Percentiles rank a stretch among this genome's conserved stretches.
These are phyloP conservation scores for Drosophila micromelanica DNA, from an alignment of 1,140 invertebrate genomes.

Conservation along the genomic window DNA sequence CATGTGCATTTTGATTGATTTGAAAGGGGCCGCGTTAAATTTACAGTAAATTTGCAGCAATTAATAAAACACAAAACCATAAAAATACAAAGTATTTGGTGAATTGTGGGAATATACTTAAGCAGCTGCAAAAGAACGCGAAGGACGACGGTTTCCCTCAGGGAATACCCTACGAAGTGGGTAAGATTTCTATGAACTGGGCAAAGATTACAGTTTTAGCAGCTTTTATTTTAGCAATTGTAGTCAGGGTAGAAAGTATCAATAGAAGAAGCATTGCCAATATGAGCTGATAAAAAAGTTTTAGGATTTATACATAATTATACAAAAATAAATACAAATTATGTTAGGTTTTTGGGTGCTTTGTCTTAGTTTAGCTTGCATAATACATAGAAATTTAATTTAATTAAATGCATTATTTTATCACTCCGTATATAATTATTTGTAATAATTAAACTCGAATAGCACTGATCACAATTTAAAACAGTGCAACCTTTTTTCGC, in stretches of 20 bases:
- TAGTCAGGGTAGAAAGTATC: neutral
- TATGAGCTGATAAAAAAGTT: too few species aligned
- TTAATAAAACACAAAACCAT: conserved; percentile 62
- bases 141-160: neutral
- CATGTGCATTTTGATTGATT: conserved; percentile 67
- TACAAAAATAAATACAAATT: neutral
- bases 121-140: conserved; percentile 26
- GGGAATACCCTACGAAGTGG: neutral
- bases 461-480: neutral
- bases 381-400: too few species aligned
- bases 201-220: too few species aligned
- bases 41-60: conserved; percentile 64
- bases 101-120: conserved; percentile 44
- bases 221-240: neutral
- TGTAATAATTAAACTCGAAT: too few species aligned
- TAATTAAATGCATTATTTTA: too few species aligned
- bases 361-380: too few species aligned
- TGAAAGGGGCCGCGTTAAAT: conserved; percentile 43
- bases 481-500: neutral
- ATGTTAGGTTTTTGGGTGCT: too few species aligned
- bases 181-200: neutral
- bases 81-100: conserved; percentile 23
- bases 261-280: too few species aligned
- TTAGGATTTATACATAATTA: too few species aligned
- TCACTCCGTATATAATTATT: neutral